Evolutionary conservation across 2,888 invertebrate genomes (phyloP).

Genomic region (Pammene aurita): DNA sequence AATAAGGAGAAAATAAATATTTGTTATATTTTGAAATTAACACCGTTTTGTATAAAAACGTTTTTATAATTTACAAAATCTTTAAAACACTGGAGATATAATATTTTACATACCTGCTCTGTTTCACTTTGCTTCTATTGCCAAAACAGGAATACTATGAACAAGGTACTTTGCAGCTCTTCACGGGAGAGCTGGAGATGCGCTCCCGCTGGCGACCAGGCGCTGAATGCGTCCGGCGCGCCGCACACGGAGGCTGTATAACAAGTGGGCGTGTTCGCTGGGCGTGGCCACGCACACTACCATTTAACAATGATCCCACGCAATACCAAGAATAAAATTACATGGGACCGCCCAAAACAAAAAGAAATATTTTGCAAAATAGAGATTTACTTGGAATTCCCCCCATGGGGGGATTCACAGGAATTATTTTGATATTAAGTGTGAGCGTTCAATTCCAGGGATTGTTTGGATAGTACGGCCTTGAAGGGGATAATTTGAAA

Average conservation of each 20-base stretch:
- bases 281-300: conserved; percentile 20
- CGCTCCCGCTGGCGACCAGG: conserved; percentile 13
- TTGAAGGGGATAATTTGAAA: too few relatives aligned
- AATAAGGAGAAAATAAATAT: too few relatives aligned
- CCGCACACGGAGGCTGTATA: conserved; percentile 9
- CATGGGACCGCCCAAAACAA: conserved; percentile 11
- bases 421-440: neutral
- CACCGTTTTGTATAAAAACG: too few relatives aligned
- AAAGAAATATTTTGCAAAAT: conserved; percentile 3
- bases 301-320: neutral
- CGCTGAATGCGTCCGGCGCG: conserved; percentile 4
- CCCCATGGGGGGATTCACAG: neutral
- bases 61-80: too few relatives aligned
- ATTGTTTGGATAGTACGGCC: neutral
- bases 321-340: conserved; percentile 16
- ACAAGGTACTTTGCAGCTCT: neutral
- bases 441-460: neutral
- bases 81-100: too few relatives aligned
- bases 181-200: neutral
- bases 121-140: neutral
- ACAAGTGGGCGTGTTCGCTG: conserved; percentile 24
- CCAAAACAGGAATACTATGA: neutral
- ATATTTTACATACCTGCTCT: too few relatives aligned
- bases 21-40: too few relatives aligned
- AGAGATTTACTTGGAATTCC: conserved; percentile 5